Conservation (phyloP, 1,140 invertebrate genomes). For the Drosophila nebulosa region DNA sequence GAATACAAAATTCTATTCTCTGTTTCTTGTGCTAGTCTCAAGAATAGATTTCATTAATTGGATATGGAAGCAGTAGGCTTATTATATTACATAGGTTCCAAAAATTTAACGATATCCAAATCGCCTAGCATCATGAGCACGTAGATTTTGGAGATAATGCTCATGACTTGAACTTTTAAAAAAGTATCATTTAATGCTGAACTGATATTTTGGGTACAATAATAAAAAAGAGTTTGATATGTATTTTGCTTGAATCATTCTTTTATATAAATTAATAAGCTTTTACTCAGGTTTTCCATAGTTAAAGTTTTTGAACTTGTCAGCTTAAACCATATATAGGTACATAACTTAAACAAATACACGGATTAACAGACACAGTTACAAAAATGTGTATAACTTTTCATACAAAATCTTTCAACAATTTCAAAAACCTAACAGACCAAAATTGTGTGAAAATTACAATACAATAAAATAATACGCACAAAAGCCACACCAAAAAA, state of each 20-base stretch:
- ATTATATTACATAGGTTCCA: no score
- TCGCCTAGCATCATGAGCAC: no score
- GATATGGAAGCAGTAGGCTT: no score
- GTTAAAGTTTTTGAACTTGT: constrained; percentile 72
- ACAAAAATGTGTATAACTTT: constrained; percentile 46
- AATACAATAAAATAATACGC: constrained; percentile 35
- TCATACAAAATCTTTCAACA: constrained; percentile 26
- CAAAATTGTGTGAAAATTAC: constrained; percentile 29
- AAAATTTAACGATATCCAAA: no score
- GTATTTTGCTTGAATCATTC: constrained; percentile 1
- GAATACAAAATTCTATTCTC: no score
- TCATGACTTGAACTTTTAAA: no score
- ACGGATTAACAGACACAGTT: constrained; percentile 65
- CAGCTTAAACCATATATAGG: constrained; percentile 68
- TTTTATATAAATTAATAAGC: constrained; percentile 74
- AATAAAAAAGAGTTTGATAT: not conserved
- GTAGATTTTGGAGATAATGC: no score
- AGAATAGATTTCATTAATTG: no score
- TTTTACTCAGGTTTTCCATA: constrained; percentile 62
- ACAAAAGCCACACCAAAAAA: constrained; percentile 50
- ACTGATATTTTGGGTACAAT: not conserved
- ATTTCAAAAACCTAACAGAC: constrained; percentile 43
- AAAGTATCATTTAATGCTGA: no score
- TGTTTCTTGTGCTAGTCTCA: no score
- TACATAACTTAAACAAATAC: constrained; percentile 67